Evolutionary conservation across 2,113 vertebrate species (phyloP).

Genomic region (Phalacrocorax aristotelis): DNA sequence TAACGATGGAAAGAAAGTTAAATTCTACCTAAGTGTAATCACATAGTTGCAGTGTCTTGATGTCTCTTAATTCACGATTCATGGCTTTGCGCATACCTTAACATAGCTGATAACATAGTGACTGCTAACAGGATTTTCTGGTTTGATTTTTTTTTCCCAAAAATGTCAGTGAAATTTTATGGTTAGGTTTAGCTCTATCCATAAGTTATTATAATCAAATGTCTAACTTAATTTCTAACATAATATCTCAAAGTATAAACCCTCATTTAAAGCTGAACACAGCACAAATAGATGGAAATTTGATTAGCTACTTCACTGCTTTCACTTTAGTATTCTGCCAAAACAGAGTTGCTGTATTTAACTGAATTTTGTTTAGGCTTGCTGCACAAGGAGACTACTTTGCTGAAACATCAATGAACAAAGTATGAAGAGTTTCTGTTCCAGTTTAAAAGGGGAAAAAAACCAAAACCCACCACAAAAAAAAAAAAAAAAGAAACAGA

Average conservation of each 20-base stretch:
- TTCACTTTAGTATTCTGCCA: background rate
- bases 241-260: background rate
- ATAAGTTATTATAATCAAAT: background rate
- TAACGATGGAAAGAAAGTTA: background rate
- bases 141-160: background rate
- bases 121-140: background rate
- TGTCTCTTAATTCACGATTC: background rate
- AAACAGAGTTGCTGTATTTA: background rate
- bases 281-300: background rate
- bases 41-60: background rate
- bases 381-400: background rate
- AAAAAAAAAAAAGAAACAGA: background rate
- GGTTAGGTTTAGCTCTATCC: background rate
- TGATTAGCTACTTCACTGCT: background rate
- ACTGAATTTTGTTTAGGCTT: background rate
- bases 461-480: rapidly evolving
- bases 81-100: background rate
- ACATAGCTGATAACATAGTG: background rate
- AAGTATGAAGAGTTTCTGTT: background rate
- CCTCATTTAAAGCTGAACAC: background rate
- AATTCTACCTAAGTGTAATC: background rate
- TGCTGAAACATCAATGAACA: background rate
- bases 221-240: background rate
- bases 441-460: background rate
- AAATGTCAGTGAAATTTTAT: background rate